These are phyloP conservation scores for Zele albiditarsus DNA, from an alignment of 2,888 invertebrate genomes.

Conservation along the genomic window DNA sequence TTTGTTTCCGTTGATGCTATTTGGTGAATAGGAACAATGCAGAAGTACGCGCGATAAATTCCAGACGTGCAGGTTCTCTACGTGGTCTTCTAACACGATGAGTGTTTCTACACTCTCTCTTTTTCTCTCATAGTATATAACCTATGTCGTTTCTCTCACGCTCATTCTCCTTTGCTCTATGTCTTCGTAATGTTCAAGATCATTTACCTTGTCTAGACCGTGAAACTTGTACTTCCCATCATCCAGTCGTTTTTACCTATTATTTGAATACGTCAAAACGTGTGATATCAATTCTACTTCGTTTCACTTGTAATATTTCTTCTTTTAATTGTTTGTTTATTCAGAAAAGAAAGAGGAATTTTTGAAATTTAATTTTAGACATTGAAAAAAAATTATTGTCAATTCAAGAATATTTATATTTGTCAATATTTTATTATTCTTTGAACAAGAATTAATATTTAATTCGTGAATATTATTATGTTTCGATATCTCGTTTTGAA, in stretches of 20 bases:
- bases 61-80: conserved; percentile 39
- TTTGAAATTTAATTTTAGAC: too few species aligned
- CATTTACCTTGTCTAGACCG: conserved; percentile 53
- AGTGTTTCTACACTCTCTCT: conserved; percentile 23
- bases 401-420: too few species aligned
- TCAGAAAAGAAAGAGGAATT: too few species aligned
- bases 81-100: conserved; percentile 30
- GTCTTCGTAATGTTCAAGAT: conserved; percentile 43
- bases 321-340: background rate
- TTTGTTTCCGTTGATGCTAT: conserved; percentile 38
- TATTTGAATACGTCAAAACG: background rate
- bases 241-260: background rate
- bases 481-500: too few species aligned
- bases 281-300: background rate
- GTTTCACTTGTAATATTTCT: background rate
- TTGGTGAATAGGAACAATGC: conserved; percentile 37
- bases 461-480: too few species aligned
- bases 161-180: conserved; percentile 31
- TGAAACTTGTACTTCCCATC: conserved; percentile 44
- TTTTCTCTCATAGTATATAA: background rate
- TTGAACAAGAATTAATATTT: too few species aligned
- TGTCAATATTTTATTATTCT: too few species aligned
- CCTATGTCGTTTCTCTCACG: conserved; percentile 15
- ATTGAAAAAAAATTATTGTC: too few species aligned
- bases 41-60: conserved; percentile 47